Evolutionary conservation across 2,888 invertebrate species (phyloP).

Genomic region (Pristionchus arcanus): DNA sequence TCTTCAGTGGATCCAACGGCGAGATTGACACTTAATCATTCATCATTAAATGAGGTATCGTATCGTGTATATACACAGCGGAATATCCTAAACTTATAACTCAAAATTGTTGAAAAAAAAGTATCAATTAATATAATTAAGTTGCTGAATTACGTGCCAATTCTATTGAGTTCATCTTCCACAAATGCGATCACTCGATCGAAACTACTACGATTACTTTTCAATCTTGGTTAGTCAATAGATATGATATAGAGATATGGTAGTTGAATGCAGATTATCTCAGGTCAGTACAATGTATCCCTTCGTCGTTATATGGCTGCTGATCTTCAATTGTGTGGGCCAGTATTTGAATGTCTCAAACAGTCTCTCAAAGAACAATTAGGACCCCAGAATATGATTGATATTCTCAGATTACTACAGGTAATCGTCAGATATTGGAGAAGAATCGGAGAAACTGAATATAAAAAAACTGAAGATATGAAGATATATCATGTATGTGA

Average conservation of each 20-base stretch:
- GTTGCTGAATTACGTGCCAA: conserved; percentile 45
- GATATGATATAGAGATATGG: background rate
- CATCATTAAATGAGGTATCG: conserved; percentile 61
- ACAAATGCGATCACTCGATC: conserved; percentile 64
- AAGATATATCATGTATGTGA: too few species aligned
- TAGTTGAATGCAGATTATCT: background rate
- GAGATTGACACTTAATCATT: conserved; percentile 59
- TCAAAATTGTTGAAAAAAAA: background rate
- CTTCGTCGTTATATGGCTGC: conserved; percentile 68
- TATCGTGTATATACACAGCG: too few species aligned
- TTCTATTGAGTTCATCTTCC: conserved; percentile 59
- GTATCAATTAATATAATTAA: background rate
- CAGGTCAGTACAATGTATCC: conserved; percentile 69
- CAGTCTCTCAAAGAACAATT: conserved; percentile 69
- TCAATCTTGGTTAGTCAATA: conserved; percentile 62
- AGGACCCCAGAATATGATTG: conserved; percentile 75
- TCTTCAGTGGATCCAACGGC: conserved; percentile 62
- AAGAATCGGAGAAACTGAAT: too few species aligned
- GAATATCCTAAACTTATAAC: background rate
- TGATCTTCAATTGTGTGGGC: conserved; percentile 66
- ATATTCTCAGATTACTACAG: conserved; percentile 72
- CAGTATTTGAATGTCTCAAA: conserved; percentile 69
- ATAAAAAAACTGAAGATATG: too few species aligned
- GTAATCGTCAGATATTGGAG: conserved; percentile 52
- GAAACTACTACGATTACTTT: conserved; percentile 66